A percentile compares a stretch with the other conserved stretches of the same genome.
phyloP scores from a whole-genome alignment of 53 echinoderm and acorn worm species.

The Echinometra lucunter region DNA sequence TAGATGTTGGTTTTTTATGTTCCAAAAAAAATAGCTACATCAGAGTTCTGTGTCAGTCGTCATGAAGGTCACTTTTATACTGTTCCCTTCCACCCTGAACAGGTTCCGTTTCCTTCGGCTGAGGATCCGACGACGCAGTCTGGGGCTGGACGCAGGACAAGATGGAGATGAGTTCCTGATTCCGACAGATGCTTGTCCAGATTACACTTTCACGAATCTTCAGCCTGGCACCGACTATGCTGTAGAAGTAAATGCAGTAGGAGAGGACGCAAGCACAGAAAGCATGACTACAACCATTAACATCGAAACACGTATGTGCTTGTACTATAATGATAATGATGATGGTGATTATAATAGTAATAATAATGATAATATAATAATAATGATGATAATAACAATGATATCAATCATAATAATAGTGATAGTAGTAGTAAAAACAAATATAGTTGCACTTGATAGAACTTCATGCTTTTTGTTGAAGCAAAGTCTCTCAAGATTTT shows the following conservation, averaged over 20 bases:
- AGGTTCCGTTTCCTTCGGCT: conserved; percentile 22
- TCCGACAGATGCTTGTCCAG: conserved; percentile 46
- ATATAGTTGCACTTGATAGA: too few species aligned
- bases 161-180: conserved; percentile 44
- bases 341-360: too few species aligned
- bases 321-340: too few species aligned
- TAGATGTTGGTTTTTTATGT: too few species aligned
- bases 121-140: conserved; percentile 17
- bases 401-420: too few species aligned
- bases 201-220: conserved; percentile 41
- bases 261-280: conserved; percentile 35
- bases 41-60: background rate
- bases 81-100: background rate
- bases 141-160: background rate
- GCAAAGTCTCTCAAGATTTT: too few species aligned
- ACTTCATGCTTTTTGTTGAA: too few species aligned
- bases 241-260: background rate
- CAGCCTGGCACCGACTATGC: conserved; percentile 30
- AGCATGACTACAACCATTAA: background rate
- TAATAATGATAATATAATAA: too few species aligned
- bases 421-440: too few species aligned
- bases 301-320: conserved; percentile 22
- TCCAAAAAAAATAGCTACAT: too few species aligned
- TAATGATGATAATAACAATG: too few species aligned
- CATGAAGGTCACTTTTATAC: background rate